A percentile compares a stretch with the other conserved stretches of the same genome.
phyloP scores from a whole-genome alignment of 2,113 vertebrate species.

The Acrocephalus arundinaceus region DNA sequence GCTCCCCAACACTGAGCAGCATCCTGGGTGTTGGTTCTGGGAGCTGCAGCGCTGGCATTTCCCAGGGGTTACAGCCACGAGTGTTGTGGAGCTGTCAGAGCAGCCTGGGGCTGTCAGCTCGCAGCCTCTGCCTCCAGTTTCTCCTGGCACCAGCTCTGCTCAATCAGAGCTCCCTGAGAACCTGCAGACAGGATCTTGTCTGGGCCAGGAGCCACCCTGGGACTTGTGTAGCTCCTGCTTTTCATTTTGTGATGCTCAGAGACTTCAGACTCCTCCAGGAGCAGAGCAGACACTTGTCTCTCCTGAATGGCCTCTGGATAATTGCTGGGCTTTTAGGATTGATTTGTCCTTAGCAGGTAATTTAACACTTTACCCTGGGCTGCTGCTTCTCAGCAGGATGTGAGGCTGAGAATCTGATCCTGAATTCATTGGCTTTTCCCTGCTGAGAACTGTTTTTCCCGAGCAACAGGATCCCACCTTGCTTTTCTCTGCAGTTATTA shows the following conservation, averaged over 20 bases:
- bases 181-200: not conserved
- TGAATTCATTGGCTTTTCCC: not conserved
- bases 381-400: constrained; percentile 21
- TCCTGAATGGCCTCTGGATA: not conserved
- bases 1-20: fast-evolving
- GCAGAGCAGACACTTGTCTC: not conserved
- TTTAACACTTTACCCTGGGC: constrained; percentile 3
- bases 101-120: not conserved
- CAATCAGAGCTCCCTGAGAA: not conserved
- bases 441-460: constrained; percentile 7
- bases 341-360: constrained; percentile 25
- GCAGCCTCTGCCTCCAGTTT: not conserved
- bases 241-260: not conserved
- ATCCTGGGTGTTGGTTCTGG: not conserved
- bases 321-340: constrained; percentile 5
- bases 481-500: constrained; percentile 3
- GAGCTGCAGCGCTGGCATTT: not conserved
- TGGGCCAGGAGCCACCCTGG: not conserved
- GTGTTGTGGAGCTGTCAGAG: not conserved
- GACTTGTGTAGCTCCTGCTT: not conserved
- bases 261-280: not conserved
- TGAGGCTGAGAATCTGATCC: constrained; percentile 29
- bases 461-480: constrained; percentile 18
- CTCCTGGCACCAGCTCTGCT: not conserved
- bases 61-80: not conserved